Base-by-base conservation (phyloP, 2,797 vertebrate genomes). In the Carcharodon carcharias region DNA sequence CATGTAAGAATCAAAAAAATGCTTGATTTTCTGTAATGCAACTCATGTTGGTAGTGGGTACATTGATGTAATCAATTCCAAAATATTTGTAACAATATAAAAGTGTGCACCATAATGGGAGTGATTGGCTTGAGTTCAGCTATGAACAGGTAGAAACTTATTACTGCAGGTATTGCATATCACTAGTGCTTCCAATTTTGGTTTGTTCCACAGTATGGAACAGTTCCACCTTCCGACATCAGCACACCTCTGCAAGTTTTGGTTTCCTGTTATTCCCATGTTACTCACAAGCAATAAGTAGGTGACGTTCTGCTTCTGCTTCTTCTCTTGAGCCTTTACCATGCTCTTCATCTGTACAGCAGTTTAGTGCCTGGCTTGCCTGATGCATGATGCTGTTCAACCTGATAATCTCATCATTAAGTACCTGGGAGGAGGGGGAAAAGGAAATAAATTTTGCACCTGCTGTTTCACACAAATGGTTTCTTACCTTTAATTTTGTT, bases 271-370 rank as follows among this genome's bases (percentile, higher is more conserved):
- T 82, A 40, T 31, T 16, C 77, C 65, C 3, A 23, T 65, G 54
- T 23, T 26, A 97, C 98, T 87, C 97, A 98, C 98, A 97, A 82
- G 98, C 98, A 23, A 98, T 97, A 6, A 98, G 97, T 94, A 98
- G 97, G 0, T 98, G 97, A 67, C 98, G 98, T 96, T 98, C 98
- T 0, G 98, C 98, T 80, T 98, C 98, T 0, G 98, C 98, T 97
- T 98, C 98, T 97, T 98, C 98, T 97, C 97, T 97, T 0, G 98
- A 98, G 77, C 98, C 98, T 95, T 98, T 97, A 0, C 98, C 98
- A 0, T 98, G 98, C 6, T 98, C 97, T 92, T 98, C 98, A n/a
- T 98, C 98, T 0, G 97, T 98, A 69, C 98, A 98, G 97, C 98
- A 98, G 97, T 97, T 98, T 89, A 98, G 97, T 26, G 98, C 98